Conservation (phyloP, 2,888 invertebrate species). For the Schizaphis graminum region DNA sequence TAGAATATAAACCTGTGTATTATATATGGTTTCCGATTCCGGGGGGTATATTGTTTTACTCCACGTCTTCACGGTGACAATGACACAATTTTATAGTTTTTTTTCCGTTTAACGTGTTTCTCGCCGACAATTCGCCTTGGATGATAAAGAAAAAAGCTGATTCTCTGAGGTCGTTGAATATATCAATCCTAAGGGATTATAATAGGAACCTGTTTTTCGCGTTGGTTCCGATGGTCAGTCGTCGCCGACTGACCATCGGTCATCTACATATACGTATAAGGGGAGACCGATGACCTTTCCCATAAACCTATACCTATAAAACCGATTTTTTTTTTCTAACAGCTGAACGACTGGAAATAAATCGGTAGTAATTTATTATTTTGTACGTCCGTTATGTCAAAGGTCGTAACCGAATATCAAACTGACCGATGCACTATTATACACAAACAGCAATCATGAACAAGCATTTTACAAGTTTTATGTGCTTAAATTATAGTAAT, state of each 20-base stretch:
- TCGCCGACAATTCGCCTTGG: slow-evolving; percentile 46
- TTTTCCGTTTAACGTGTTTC: slow-evolving; percentile 52
- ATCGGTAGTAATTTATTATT: slow-evolving; percentile 61
- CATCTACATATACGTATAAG: slow-evolving; percentile 25
- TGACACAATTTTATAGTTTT: slow-evolving; percentile 51
- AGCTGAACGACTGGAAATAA: slow-evolving; percentile 57
- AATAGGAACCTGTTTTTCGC: slow-evolving; percentile 62
- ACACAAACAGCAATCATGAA: not conserved
- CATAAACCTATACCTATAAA: slow-evolving; percentile 55
- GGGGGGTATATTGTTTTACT: slow-evolving; percentile 54
- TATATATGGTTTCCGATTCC: slow-evolving; percentile 4
- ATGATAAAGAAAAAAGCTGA: not conserved
- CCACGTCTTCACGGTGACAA: slow-evolving; percentile 23
- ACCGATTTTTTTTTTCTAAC: slow-evolving; percentile 53
- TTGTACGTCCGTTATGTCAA: slow-evolving; percentile 62
- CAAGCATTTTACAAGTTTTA: not conserved
- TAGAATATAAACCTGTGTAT: not conserved
- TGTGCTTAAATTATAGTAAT: not conserved
- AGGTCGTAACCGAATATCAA: slow-evolving; percentile 49
- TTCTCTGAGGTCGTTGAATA: slow-evolving; percentile 28
- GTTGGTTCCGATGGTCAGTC: slow-evolving; percentile 54
- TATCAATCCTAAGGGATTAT: slow-evolving; percentile 57
- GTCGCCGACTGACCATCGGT: slow-evolving; percentile 55
- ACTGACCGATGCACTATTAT: not conserved
- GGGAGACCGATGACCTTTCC: slow-evolving; percentile 64